Evolutionary conservation across 2,113 vertebrate species (phyloP), one percentile per base, ranked within the genome.

Genomic region (Triplophysa tibetana): DNA sequence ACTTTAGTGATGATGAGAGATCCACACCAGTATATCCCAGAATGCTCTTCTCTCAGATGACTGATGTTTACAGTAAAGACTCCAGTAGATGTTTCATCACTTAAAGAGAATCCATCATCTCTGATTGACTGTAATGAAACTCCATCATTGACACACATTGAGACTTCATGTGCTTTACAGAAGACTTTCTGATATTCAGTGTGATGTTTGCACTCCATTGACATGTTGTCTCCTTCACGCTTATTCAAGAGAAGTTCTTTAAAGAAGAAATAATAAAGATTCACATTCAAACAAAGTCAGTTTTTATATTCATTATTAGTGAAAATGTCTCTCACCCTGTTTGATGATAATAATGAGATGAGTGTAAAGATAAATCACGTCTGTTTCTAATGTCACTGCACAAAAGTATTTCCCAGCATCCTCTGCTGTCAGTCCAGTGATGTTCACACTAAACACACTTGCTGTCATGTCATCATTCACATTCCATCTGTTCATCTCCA

Each of bases 11-110:
- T 43, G 72, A 45, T 16, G 13, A 23, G 26, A 17, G 54, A 64
- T 8, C 26, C 29, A 52, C 89, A 90, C 87, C 83, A 84, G 62
- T 90, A 90, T 2, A 10, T 84, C 68, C 89, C 88, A 82, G 84
- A 82, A 82, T 90, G 85, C 0, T 75, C 56, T 61, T 6, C 19
- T 33, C 6, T 80, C 54, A 80, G 21, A 21, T 81, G 3, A 0
- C 2, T n/a, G 72, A 90, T 88, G 69, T 69, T 0, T 3, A 90
- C 82, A 10, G 73, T 65, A 75, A 88, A 85, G 61, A 26, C 6
- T 8, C 80, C 80, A 5, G 0, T 0, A 70, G 61, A 82, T 33
- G 21, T 6, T 54, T 38, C 33, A 38, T 38, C 33, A 38, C 33
- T 38, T 38, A 38, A 38, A 7, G 33, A 38, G 33, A 38, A 38